These are phyloP conservation scores for Coregonus ussuriensis DNA, from an alignment of 2,797 vertebrate species.

Conservation along the genomic window DNA sequence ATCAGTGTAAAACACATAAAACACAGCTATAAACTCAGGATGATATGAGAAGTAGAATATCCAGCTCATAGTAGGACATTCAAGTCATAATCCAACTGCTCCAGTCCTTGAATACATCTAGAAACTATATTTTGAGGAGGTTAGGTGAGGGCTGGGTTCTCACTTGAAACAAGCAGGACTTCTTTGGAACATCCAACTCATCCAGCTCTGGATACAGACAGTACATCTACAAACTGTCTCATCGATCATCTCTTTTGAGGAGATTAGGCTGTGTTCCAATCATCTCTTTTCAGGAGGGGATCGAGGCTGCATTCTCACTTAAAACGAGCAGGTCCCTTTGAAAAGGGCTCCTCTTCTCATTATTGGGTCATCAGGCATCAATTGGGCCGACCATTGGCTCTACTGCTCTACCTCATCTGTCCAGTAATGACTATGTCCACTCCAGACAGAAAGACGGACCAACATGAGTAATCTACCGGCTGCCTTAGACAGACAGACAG, in stretches of 20 bases:
- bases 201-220: conserved; percentile 10
- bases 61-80: background rate
- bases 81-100: background rate
- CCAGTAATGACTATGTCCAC: conserved; percentile 1
- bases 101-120: background rate
- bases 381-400: conserved; percentile 18
- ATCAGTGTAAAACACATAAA: conserved; percentile 29
- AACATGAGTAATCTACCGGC: conserved; percentile 6
- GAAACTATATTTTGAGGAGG: background rate
- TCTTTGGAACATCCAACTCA: conserved; percentile 16
- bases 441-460: background rate
- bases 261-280: background rate
- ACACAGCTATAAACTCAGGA: conserved; percentile 27
- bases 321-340: conserved; percentile 21
- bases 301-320: background rate
- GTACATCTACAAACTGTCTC: conserved; percentile 14
- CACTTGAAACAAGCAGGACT: background rate
- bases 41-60: conserved; percentile 14
- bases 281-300: conserved; percentile 3
- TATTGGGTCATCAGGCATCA: conserved; percentile 19
- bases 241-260: background rate
- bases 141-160: background rate
- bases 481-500: conserved; percentile 10
- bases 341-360: conserved; percentile 19
- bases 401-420: background rate